Conservation (phyloP, 1,140 invertebrate species). For the Zelostemma sp. region DNA sequence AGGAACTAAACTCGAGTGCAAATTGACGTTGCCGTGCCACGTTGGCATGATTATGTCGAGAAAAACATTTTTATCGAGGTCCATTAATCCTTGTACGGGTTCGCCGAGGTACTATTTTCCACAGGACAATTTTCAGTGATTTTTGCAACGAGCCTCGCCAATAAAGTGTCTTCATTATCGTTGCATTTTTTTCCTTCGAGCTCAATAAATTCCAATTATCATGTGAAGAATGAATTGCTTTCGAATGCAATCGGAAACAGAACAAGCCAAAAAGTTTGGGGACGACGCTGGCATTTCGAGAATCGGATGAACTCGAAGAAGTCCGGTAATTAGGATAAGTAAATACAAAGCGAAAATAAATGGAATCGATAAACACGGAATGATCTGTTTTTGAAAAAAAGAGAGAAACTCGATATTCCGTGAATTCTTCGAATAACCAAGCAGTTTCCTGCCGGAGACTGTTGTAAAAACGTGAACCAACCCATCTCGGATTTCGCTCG, state of each 20-base stretch:
- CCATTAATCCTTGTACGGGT: neutral
- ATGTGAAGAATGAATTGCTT: no score
- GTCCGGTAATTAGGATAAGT: no score
- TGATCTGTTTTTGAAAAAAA: constrained; percentile 46
- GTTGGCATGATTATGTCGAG: constrained; percentile 11
- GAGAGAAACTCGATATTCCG: constrained; percentile 53
- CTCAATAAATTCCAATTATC: no score
- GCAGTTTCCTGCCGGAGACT: constrained; percentile 48
- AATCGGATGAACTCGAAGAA: no score
- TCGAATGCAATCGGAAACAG: no score
- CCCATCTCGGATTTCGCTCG: constrained; percentile 55
- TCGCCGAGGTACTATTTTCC: neutral
- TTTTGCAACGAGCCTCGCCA: no score
- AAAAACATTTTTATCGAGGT: constrained; percentile 3
- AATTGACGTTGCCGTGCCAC: neutral
- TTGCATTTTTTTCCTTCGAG: no score
- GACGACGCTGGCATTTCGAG: no score
- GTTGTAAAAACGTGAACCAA: constrained; percentile 45
- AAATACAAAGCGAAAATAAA: no score
- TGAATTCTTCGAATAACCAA: constrained; percentile 54
- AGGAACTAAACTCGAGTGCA: neutral
- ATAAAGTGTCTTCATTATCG: no score
- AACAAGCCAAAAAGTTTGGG: no score
- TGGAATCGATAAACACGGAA: constrained; percentile 40
- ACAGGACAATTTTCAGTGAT: neutral